These are phyloP conservation scores for Gallirallus australis DNA, from an alignment of 2,797 vertebrate genomes.

Conservation along the genomic window DNA sequence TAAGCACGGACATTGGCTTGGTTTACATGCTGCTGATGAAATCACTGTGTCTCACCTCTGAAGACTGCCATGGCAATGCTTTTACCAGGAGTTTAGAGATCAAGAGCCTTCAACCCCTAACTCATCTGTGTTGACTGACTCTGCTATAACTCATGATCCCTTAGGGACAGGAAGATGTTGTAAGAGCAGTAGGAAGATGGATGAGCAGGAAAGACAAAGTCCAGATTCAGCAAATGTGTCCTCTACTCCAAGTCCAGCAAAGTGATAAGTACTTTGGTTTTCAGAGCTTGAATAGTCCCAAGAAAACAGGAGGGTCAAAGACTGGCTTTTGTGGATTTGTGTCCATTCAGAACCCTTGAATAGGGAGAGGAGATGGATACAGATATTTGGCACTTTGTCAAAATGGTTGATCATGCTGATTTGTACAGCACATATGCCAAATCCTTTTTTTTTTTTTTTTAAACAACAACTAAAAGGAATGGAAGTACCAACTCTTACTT, in stretches of 20 bases:
- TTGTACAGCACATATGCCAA: not conserved
- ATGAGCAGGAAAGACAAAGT: not conserved
- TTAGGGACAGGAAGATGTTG: not conserved
- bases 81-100: not conserved
- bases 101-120: not conserved
- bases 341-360: not conserved
- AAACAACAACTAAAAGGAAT: not conserved
- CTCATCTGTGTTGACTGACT: not conserved
- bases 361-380: not conserved
- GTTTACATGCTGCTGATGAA: not conserved
- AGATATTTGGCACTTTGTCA: not conserved
- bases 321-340: not conserved
- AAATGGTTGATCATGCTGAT: not conserved
- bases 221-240: not conserved
- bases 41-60: not conserved
- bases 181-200: not conserved
- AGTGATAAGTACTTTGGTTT: not conserved
- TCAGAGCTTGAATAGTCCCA: not conserved
- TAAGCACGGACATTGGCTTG: not conserved
- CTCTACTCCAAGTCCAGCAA: not conserved
- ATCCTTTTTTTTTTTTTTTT: not conserved
- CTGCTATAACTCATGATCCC: not conserved
- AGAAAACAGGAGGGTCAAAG: not conserved
- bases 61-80: not conserved
- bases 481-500: not conserved